phyloP scores from a whole-genome alignment of 1,140 invertebrate genomes.

The Leptonema lineaticorne region DNA sequence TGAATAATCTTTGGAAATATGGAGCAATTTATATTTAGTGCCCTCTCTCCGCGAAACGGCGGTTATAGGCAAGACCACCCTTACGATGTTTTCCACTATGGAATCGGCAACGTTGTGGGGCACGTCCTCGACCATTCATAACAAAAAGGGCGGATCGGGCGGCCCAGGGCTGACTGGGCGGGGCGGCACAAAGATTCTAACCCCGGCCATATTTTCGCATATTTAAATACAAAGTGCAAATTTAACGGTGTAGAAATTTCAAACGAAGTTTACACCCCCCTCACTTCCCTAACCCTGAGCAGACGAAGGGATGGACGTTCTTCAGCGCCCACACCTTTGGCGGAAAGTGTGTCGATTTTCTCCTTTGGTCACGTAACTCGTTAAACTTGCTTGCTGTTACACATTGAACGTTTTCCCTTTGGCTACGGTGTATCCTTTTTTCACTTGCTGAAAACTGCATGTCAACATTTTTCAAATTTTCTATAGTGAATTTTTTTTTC shows the following conservation, averaged over 20 bases:
- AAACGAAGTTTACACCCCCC: conserved; percentile 6
- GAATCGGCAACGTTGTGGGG: not conserved
- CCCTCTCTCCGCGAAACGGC: too few relatives aligned
- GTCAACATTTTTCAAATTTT: not conserved
- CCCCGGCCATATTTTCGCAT: conserved; percentile 14
- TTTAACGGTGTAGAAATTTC: conserved; percentile 30
- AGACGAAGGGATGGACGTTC: too few relatives aligned
- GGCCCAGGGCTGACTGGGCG: too few relatives aligned
- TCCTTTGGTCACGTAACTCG: conserved; percentile 30
- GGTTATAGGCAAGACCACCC: too few relatives aligned
- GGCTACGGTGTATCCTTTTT: not conserved
- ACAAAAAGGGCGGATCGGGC: conserved; percentile 1
- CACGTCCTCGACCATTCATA: conserved; percentile 1
- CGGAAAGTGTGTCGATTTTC: conserved; percentile 25
- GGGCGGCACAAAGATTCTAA: not conserved
- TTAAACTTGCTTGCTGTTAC: conserved; percentile 21
- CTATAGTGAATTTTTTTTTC: too few relatives aligned
- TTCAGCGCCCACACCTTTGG: too few relatives aligned
- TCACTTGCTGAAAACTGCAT: not conserved
- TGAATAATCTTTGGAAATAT: conserved; percentile 17
- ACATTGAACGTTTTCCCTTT: not conserved
- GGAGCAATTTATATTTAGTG: conserved; percentile 15
- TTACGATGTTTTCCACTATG: not conserved
- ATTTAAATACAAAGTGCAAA: conserved; percentile 36
- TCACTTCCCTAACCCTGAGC: too few relatives aligned